Percentiles rank a stretch among this genome's conserved stretches.
Conservation (phyloP, 2,113 vertebrate genomes). For the Ciconia boyciana region DNA sequence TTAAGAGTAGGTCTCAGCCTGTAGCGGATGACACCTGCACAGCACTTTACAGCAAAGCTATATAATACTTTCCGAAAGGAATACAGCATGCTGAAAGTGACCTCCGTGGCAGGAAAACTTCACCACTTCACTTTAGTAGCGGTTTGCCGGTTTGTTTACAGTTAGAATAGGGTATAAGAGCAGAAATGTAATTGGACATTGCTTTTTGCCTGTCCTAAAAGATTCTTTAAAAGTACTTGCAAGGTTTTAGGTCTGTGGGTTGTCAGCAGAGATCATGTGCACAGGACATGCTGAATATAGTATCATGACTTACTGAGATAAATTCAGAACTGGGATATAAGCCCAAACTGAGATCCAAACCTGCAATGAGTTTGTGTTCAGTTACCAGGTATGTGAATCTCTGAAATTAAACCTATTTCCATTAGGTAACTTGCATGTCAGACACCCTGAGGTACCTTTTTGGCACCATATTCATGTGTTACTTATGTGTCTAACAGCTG, state of each 20-base stretch:
- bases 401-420: neutral
- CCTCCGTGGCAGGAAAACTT: slow-evolving; percentile 3
- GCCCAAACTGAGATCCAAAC: slow-evolving; percentile 6
- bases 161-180: neutral
- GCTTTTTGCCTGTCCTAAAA: neutral
- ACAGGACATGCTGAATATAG: slow-evolving; percentile 38
- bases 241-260: neutral
- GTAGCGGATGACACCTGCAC: slow-evolving; percentile 65
- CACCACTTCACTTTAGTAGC: neutral
- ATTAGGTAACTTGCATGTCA: neutral
- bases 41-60: neutral
- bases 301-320: slow-evolving; percentile 50
- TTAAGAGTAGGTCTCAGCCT: neutral
- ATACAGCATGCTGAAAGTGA: neutral
- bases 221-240: neutral
- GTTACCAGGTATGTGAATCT: neutral
- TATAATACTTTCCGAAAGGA: neutral
- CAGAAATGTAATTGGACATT: neutral
- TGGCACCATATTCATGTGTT: neutral
- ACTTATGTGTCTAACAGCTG: slow-evolving; percentile 43
- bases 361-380: neutral
- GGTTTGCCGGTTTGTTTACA: neutral
- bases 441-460: neutral
- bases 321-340: slow-evolving; percentile 53
- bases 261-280: slow-evolving; percentile 7